A percentile compares a stretch with the other conserved stretches of the same genome.
Evolutionary conservation across 2,797 vertebrate genomes (phyloP).

Genomic region (Onychomys leucogaster): DNA sequence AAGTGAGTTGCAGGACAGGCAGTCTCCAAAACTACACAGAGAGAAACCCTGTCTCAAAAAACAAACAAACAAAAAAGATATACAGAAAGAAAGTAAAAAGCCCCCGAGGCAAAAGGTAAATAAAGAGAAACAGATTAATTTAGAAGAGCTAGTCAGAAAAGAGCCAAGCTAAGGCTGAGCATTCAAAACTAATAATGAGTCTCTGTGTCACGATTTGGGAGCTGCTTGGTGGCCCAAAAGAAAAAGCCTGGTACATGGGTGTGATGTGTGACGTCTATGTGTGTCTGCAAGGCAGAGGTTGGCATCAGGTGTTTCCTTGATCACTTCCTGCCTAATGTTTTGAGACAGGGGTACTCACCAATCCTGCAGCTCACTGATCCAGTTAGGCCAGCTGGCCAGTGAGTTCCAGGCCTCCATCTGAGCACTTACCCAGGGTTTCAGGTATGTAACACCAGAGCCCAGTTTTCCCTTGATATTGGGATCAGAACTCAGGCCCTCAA

Average conservation of each 20-base stretch:
- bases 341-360: neutral
- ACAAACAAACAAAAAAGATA: neutral
- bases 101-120: neutral
- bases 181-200: neutral
- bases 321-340: neutral
- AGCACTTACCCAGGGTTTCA: neutral
- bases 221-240: neutral
- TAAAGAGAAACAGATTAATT: neutral
- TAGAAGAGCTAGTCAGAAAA: neutral
- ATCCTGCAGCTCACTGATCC: neutral
- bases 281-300: neutral
- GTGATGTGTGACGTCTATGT: neutral
- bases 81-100: neutral
- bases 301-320: neutral
- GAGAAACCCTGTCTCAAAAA: too few relatives aligned
- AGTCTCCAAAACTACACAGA: too few relatives aligned
- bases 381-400: neutral
- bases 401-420: neutral
- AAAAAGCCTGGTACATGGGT: neutral
- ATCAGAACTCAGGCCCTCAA: neutral
- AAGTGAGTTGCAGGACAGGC: too few relatives aligned
- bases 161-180: neutral
- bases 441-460: neutral
- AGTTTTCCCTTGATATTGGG: neutral
- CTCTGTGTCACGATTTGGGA: neutral